Evolutionary conservation across 2,113 vertebrate genomes (phyloP).

Genomic region (Hippocampus abdominalis): DNA sequence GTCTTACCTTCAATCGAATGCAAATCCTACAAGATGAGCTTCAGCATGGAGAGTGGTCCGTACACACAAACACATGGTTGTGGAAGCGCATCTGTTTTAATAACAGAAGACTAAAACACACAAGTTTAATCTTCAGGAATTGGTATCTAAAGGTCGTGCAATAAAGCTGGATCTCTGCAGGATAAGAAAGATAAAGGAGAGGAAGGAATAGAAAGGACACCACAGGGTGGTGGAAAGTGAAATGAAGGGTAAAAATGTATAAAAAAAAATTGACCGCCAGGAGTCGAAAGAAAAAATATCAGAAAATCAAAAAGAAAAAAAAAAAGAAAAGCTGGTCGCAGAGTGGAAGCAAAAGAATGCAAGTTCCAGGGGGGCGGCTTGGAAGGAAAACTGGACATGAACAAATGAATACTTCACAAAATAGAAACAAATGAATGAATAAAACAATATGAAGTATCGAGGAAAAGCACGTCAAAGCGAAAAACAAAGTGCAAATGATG

Average conservation of each 20-base stretch:
- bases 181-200: conserved; percentile 21
- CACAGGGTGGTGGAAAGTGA: neutral
- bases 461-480: neutral
- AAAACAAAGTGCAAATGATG: conserved; percentile 16
- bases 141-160: conserved; percentile 56
- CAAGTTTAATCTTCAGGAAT: conserved; percentile 54
- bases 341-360: neutral
- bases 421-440: neutral
- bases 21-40: conserved; percentile 9
- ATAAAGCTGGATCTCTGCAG: conserved; percentile 50
- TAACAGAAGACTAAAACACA: conserved; percentile 57
- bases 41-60: neutral
- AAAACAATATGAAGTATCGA: neutral
- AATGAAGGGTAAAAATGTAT: neutral
- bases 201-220: neutral
- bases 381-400: neutral
- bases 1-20: neutral
- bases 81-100: conserved; percentile 40
- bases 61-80: conserved; percentile 15
- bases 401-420: neutral
- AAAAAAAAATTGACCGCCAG: neutral
- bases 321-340: neutral
- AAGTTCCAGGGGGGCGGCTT: neutral
- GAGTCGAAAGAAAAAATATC: neutral
- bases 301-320: too few relatives aligned